Evolutionary conservation across 2,113 vertebrate species (phyloP).

Genomic region (Macrotis lagotis): DNA sequence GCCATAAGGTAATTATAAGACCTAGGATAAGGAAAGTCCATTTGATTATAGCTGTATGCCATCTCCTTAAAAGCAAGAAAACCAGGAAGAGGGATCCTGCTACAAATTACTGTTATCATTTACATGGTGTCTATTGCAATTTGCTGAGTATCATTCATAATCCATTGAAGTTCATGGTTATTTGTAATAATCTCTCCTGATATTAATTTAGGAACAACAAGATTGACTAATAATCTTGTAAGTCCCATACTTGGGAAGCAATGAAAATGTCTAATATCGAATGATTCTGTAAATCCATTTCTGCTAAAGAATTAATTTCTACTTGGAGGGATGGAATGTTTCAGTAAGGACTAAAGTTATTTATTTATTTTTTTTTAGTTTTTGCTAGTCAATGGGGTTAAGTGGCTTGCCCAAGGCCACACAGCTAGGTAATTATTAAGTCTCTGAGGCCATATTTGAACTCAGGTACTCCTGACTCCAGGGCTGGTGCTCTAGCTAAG

Average conservation of each 20-base stretch:
- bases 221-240: not conserved
- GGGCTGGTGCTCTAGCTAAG: too few relatives aligned
- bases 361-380: too few relatives aligned
- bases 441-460: too few relatives aligned
- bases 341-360: not conserved
- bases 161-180: not conserved
- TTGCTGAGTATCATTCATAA: not conserved
- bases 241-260: not conserved
- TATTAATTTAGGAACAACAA: not conserved
- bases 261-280: not conserved
- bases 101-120: not conserved
- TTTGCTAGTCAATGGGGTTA: too few relatives aligned
- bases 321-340: not conserved
- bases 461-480: too few relatives aligned
- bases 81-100: not conserved
- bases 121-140: not conserved
- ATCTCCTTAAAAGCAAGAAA: not conserved
- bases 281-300: not conserved
- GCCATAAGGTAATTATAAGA: not conserved
- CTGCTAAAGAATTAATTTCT: not conserved
- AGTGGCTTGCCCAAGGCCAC: too few relatives aligned
- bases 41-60: not conserved
- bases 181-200: not conserved
- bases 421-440: too few relatives aligned
- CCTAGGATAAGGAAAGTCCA: not conserved